Evolutionary conservation across 2,888 invertebrate species (phyloP).

Genomic region (Axea sp.): DNA sequence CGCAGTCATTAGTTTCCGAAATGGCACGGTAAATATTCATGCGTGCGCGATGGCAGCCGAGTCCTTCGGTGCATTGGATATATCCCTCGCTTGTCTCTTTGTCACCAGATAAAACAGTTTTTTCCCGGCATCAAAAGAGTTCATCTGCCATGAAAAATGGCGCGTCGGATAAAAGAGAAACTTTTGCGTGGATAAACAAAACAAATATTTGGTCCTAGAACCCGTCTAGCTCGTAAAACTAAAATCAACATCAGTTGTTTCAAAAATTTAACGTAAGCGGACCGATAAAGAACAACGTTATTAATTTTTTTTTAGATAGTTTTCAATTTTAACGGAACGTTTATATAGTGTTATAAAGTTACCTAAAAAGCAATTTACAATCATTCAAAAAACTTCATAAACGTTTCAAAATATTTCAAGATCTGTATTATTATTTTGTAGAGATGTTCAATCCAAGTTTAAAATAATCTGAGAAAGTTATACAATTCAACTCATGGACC

Average conservation of each 20-base stretch:
- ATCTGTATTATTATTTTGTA: too few relatives aligned
- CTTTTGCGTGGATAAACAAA: conserved; percentile 51
- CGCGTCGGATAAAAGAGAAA: conserved; percentile 46
- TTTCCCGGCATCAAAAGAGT: conserved; percentile 53
- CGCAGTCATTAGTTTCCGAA: conserved; percentile 46
- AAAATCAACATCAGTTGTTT: conserved; percentile 32
- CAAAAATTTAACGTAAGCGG: conserved; percentile 2
- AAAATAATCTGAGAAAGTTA: too few relatives aligned
- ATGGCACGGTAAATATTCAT: conserved; percentile 58
- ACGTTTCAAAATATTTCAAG: too few relatives aligned
- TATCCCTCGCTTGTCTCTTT: conserved; percentile 52
- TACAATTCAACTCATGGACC: too few relatives aligned
- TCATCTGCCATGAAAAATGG: conserved; percentile 56
- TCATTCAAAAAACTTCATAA: too few relatives aligned
- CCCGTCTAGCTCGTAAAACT: conserved; percentile 5
- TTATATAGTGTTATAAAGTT: too few relatives aligned
- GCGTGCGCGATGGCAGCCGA: conserved; percentile 6
- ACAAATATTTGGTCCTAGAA: conserved; percentile 28
- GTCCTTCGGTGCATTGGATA: conserved; percentile 48
- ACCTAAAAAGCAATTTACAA: too few relatives aligned
- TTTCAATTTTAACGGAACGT: too few relatives aligned
- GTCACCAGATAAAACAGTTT: conserved; percentile 59
- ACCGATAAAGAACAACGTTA: conserved; percentile 5
- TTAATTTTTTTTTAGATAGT: too few relatives aligned
- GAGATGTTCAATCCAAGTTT: too few relatives aligned